phyloP scores from a whole-genome alignment of 2,797 vertebrate species.

The Cephalopachus bancanus region DNA sequence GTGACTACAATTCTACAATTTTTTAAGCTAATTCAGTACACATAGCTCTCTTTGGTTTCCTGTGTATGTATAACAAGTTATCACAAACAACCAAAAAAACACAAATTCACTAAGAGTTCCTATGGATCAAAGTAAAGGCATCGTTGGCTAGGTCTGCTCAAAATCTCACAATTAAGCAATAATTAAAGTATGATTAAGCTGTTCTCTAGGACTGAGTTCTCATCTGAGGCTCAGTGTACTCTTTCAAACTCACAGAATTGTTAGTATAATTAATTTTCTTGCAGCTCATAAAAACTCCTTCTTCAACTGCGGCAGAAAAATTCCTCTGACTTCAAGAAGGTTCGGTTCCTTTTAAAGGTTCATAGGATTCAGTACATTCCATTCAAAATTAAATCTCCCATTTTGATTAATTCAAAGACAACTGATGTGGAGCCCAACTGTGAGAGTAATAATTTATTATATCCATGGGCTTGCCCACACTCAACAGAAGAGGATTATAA shows the following conservation, averaged over 20 bases:
- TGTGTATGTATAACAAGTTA: not conserved
- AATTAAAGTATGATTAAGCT: not conserved
- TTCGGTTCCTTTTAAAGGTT: not conserved
- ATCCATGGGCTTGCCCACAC: not conserved
- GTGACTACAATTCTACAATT: not conserved
- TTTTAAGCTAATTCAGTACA: not conserved
- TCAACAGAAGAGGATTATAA: not conserved
- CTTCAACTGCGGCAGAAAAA: not conserved
- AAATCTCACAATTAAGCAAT: not conserved
- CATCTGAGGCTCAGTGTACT: not conserved
- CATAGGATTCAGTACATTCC: not conserved
- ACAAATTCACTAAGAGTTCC: not conserved
- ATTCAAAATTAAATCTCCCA: not conserved
- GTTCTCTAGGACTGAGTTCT: not conserved
- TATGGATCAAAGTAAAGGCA: not conserved
- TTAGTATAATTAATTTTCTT: not conserved
- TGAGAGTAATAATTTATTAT: not conserved
- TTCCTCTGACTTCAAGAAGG: not conserved
- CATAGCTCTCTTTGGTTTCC: not conserved
- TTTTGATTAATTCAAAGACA: not conserved
- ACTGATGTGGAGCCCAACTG: not conserved
- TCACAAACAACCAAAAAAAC: not conserved
- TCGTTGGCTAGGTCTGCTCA: not conserved
- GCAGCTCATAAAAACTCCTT: not conserved
- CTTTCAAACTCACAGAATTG: not conserved